Evolutionary conservation across 2,888 invertebrate genomes (phyloP), one percentile per base, ranked within the genome.

Genomic region (Tetanocera ferruginea): DNA sequence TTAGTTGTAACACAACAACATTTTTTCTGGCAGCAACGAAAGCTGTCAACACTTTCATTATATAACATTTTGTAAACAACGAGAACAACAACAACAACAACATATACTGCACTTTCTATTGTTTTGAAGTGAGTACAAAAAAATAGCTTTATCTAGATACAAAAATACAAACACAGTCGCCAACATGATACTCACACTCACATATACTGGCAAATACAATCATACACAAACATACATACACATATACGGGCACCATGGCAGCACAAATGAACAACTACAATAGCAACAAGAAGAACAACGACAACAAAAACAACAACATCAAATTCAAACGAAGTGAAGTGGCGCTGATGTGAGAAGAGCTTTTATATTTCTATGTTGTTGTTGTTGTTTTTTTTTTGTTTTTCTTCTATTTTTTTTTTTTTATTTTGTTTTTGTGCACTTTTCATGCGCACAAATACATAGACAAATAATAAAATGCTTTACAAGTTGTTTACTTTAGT

Each of bases 401-500:
- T n/a, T 43, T 64, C 49, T 43, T 25, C 11, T 25, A 49, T 9
- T 55, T 28, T 19, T 31, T 55, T 28, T 28, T 23, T 19, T 14
- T 25, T n/a, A 23, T 55, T 55, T n/a, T 19, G 3, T 43, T 43
- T 43, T 43, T 43, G 43, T 43, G 43, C 43, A 43, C 43, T 43
- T 43, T 43, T 3, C 1, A 43, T 43, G 43, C 14, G 14, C 31
- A 28, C 71, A 76, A 55, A 78, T 49, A 78, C 31, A 31, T 52
- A 60, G 34, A 60, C 76, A 75, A 55, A 78, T 69, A 79, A 81
- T 79, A 78, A 79, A 80, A 81, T 80, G 74, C 78, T 81, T 80
- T 76, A 78, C 80, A 79, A 77, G 71, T 57, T 79, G 79, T 80
- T 80, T 80, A 75, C 79, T 80, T 81, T 76, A 80, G 79, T 81